Conservation (phyloP, 2,797 vertebrate genomes). For the Muraenolepis orangiensis region DNA sequence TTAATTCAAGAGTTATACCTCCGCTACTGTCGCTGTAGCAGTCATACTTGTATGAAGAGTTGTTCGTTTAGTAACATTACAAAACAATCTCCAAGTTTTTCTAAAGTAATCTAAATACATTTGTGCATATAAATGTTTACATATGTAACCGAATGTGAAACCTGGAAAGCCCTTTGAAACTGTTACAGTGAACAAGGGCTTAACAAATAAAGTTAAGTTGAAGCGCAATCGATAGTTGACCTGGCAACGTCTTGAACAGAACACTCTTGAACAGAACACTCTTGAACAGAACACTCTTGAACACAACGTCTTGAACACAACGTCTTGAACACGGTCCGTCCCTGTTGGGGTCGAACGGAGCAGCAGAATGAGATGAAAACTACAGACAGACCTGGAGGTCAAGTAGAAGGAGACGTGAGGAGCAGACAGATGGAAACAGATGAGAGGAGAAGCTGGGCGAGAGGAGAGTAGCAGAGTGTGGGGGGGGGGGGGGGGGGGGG, state of each 20-base stretch:
- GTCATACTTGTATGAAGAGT: background rate
- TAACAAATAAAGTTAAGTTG: background rate
- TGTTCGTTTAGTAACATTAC: background rate
- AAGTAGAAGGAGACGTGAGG: background rate
- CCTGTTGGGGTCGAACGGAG: background rate
- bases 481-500: background rate
- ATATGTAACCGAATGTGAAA: background rate
- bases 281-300: background rate
- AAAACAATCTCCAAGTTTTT: too few species aligned
- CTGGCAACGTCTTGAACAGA: background rate
- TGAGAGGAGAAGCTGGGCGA: constrained; percentile 36
- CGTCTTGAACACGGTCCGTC: too few species aligned
- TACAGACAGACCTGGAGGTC: background rate
- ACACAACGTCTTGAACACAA: background rate
- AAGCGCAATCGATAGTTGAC: background rate
- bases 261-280: background rate
- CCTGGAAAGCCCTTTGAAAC: too few species aligned
- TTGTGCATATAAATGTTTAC: too few species aligned
- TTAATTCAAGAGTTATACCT: background rate
- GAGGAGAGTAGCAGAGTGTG: constrained; percentile 37
- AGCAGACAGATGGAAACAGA: background rate
- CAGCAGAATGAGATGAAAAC: background rate
- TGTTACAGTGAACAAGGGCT: background rate
- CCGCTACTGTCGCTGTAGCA: background rate
- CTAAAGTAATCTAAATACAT: background rate